phyloP scores from a whole-genome alignment of 2,888 invertebrate species.

The Pristionchus entomophagus region DNA sequence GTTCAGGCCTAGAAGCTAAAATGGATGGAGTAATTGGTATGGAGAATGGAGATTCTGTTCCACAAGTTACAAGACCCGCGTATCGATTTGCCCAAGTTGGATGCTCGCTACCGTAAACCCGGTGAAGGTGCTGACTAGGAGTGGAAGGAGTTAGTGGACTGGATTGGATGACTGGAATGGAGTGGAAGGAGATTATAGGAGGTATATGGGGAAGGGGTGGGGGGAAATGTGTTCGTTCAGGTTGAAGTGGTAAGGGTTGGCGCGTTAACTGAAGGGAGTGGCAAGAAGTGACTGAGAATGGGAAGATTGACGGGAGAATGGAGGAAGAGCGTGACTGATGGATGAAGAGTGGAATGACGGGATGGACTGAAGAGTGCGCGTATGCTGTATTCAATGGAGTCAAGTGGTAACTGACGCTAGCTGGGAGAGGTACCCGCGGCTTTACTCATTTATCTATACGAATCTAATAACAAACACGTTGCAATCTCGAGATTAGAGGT shows the following conservation, averaged over 20 bases:
- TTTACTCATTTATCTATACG: constrained; percentile 16
- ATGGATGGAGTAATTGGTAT: constrained; percentile 9
- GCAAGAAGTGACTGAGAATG: constrained; percentile 18
- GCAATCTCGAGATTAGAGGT: background rate
- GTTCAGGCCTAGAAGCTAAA: constrained; percentile 2
- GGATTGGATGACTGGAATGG: too few relatives aligned
- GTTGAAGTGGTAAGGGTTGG: constrained; percentile 28
- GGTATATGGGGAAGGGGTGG: constrained; percentile 4
- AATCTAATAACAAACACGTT: background rate
- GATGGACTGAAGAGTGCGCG: constrained; percentile 30
- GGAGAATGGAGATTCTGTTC: background rate
- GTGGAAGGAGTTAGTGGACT: background rate
- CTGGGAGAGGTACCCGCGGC: constrained; percentile 48
- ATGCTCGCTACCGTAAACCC: background rate
- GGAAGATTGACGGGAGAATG: constrained; percentile 1
- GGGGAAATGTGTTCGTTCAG: constrained; percentile 34
- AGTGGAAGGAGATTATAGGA: background rate
- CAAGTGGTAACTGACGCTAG: constrained; percentile 45
- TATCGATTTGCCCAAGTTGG: background rate
- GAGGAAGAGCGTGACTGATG: background rate
- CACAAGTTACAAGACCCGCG: background rate
- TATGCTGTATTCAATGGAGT: constrained; percentile 15
- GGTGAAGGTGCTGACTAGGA: background rate
- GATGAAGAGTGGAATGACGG: constrained; percentile 33
- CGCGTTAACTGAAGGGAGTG: constrained; percentile 9